Base-by-base conservation (phyloP, 2,888 invertebrate species). In the Ennomos fuscantarius region DNA sequence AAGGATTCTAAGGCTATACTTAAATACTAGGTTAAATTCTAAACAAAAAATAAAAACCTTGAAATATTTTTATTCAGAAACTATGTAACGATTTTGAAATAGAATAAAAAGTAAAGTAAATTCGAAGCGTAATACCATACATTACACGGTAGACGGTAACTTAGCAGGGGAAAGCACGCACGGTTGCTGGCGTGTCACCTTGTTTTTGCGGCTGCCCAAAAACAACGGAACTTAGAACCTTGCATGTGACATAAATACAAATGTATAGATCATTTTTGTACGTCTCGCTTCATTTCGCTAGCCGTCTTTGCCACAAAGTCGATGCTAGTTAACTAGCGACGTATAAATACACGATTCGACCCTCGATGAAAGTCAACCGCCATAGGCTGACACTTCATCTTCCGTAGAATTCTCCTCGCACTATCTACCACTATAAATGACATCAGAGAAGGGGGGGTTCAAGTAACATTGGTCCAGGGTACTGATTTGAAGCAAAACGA, bases 281-380 rank as follows among this genome's bases (percentile, higher is more conserved):
- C 81, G 81, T 84, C 78, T 78, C 84, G 86, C 76, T 79, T 84
- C 84, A 85, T 87, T 87, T 86, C 81, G 81, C 79, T 76, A 72
- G 76, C 74, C 80, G 76, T 82, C 79, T 82, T 79, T 70, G 76
- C 84, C 82, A 76, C 84, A 79, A 84, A 84, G 83, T 84, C 82
- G 78, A 79, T 77, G 76, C 73, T 77, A 73, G 82, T 82, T 84
- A 84, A 84, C 84, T 84, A 83, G 82, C 78, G 79, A 82, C 76
- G 79, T 76, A 84, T 87, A 86, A 85, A 88, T 82, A 86, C 78
- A 78, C 74, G 76, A 79, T 79, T 73, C 79, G 75, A 80, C 80
- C 81, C 78, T 80, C 78, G 69, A 73, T 79, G 74, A 69, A 76
- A 73, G 67, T 73, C 72, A 68, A 53, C 87, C 82, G 83, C 63